Base-by-base conservation (phyloP, 2,888 invertebrate genomes). In the Athripsodes cinereus region DNA sequence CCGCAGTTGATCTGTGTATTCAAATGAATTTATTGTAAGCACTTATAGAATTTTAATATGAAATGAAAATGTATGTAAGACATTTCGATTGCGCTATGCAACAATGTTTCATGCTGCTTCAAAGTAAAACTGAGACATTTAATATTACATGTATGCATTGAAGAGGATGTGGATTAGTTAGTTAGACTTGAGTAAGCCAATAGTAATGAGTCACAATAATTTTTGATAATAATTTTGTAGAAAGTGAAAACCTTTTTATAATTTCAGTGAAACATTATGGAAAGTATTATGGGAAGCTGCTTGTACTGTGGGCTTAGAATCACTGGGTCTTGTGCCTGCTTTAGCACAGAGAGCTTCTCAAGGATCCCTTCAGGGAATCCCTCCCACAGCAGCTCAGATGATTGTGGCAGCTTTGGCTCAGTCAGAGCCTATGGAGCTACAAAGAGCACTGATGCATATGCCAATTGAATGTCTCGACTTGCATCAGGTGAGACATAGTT, bases 361-460 rank as follows among this genome's bases (percentile, higher is more conserved):
- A 64, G 77, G 83, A 22, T 82, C 82, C 57, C 73, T 84, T 68
- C 75, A 83, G 68, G 71, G 83, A 73, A 68, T 72, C 65, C 74
- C 84, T 69, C 76, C 88, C 72, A 82, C 86, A 48, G 81, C 82
- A 65, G 81, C 85, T 65, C 83, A 84, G 65, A 83, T 86, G 53
- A 78, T 90, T 16, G 76, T 81, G 50, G 81, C 88, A 68, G 83
- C 84, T 57, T 80, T 87, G 63, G 78, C 80, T 6, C 83, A 83
- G 62, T 80, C 81, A 47, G 81, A 84, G 68, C 79, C 86, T 53
- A 79, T 82, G 52, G 78, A 84, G 11, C 81, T 90, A 50, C 88
- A 91, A 69, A 76, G 85, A 10, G 88, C 88, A 62, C 80, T 89
- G 57, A 79, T 84, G 44, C 78, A 82, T 57, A 71, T 86, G 61